These are phyloP conservation scores for Thermophis baileyi DNA, from an alignment of 2,113 vertebrate genomes.

Conservation along the genomic window DNA sequence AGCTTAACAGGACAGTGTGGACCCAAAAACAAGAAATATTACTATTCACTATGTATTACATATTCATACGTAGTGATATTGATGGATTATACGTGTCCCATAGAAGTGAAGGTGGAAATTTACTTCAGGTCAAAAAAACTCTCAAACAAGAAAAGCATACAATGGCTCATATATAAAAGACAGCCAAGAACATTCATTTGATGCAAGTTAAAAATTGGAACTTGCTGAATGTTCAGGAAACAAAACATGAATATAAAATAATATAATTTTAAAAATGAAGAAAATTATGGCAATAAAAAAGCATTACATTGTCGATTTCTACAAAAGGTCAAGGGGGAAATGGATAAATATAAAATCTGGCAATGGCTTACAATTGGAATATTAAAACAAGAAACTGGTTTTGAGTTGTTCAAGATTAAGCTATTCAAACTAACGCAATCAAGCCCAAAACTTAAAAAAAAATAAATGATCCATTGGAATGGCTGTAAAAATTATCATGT, in stretches of 20 bases:
- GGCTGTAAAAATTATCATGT: too few relatives aligned
- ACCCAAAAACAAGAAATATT: not conserved
- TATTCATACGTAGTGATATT: too few relatives aligned
- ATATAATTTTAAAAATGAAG: not conserved
- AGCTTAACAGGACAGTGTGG: not conserved
- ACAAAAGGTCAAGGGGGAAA: not conserved
- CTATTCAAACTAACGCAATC: not conserved
- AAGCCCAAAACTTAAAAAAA: not conserved
- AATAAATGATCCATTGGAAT: too few relatives aligned
- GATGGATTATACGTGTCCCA: too few relatives aligned
- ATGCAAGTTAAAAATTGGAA: not conserved
- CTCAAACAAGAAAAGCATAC: not conserved
- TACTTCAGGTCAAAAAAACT: not conserved
- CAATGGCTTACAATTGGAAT: not conserved
- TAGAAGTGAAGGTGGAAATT: too few relatives aligned
- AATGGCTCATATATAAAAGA: not conserved
- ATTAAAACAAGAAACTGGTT: not conserved
- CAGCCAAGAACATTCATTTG: not conserved
- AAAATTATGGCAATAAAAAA: not conserved
- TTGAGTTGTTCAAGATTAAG: not conserved
- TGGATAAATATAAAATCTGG: not conserved
- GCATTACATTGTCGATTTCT: not conserved
- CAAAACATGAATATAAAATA: not conserved
- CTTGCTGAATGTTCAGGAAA: not conserved
- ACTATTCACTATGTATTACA: too few relatives aligned